Conservation (phyloP, 1,140 invertebrate genomes). For the Drosophila virilis region DNA sequence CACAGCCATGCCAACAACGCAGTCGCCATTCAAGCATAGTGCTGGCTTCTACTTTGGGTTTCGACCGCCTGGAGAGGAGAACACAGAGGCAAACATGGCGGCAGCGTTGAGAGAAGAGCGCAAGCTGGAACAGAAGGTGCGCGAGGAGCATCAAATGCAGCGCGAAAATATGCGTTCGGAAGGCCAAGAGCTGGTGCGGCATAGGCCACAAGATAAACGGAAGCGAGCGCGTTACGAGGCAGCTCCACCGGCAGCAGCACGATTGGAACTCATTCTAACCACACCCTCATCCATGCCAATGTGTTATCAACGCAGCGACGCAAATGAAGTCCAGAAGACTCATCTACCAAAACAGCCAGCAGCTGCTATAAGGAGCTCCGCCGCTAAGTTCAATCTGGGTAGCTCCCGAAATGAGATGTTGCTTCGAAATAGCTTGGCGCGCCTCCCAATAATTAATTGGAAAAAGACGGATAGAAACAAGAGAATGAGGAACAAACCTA, state of each 20-base stretch:
- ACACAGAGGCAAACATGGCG: constrained; percentile 11
- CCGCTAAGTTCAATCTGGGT: neutral
- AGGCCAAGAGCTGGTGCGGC: neutral
- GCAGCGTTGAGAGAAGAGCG: constrained; percentile 45
- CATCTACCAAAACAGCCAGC: neutral
- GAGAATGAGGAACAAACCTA: neutral
- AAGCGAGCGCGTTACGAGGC: constrained; percentile 31
- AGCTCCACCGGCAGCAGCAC: constrained; percentile 46
- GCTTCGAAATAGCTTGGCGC: neutral
- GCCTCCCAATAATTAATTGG: neutral
- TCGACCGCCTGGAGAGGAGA: constrained; percentile 9
- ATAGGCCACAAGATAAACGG: constrained; percentile 8
- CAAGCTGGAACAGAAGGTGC: constrained; percentile 53
- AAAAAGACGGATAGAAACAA: neutral
- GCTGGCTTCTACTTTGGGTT: constrained; percentile 52
- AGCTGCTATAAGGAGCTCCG: neutral
- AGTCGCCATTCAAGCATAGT: neutral
- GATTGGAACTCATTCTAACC: constrained; percentile 23
- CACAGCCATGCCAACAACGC: neutral
- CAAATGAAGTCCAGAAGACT: neutral
- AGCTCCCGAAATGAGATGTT: neutral
- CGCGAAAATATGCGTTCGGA: neutral
- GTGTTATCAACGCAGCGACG: neutral
- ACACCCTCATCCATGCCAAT: neutral
- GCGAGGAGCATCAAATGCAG: constrained; percentile 44